These are phyloP conservation scores for Tarsius wallacei DNA, from an alignment of 2,797 vertebrate species.

Conservation along the genomic window DNA sequence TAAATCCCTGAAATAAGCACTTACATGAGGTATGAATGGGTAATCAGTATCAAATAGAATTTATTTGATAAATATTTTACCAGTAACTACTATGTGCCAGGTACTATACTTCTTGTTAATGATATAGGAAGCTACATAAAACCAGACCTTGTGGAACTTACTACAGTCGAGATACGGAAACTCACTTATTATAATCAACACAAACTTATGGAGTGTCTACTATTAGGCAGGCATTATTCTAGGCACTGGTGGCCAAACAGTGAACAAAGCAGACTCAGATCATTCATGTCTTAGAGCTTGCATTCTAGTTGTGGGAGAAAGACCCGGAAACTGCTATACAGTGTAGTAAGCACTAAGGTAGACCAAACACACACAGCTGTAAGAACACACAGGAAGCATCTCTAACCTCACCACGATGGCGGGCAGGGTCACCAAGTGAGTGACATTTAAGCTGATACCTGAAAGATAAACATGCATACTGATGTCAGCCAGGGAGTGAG, in stretches of 20 bases:
- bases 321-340: background rate
- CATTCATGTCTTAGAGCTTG: background rate
- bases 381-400: background rate
- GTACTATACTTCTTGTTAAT: conserved; percentile 27
- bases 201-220: background rate
- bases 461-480: background rate
- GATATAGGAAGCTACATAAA: background rate
- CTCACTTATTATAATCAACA: conserved; percentile 30
- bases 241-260: background rate
- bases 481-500: background rate
- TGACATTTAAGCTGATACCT: background rate
- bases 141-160: background rate
- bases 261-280: background rate
- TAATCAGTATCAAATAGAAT: conserved; percentile 22
- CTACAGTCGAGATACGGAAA: conserved; percentile 8
- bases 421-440: background rate
- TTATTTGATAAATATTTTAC: conserved; percentile 57
- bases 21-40: background rate
- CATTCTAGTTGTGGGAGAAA: background rate
- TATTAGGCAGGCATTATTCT: conserved; percentile 8
- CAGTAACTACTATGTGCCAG: background rate
- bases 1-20: conserved; percentile 13
- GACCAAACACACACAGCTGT: background rate
- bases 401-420: background rate
- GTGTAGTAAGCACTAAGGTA: background rate